Percentiles rank a stretch among this genome's conserved stretches.
Evolutionary conservation across 2,888 invertebrate genomes (phyloP).

Genomic region (Dicyrtoma fusca): DNA sequence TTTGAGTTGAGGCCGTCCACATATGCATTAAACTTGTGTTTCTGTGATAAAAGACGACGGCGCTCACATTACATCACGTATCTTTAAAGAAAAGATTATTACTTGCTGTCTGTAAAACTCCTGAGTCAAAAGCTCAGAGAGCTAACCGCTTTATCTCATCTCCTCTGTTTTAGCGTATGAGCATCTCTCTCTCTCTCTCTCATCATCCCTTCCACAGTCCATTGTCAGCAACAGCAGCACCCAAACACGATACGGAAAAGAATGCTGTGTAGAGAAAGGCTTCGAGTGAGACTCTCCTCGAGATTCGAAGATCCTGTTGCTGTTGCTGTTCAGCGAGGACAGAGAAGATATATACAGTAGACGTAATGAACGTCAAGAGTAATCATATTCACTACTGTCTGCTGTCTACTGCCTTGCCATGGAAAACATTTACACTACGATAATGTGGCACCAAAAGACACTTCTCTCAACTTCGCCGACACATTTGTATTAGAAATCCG

Average conservation of each 20-base stretch:
- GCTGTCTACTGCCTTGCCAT: neutral
- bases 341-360: neutral
- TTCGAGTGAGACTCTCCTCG: too few relatives aligned
- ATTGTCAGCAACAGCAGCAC: neutral
- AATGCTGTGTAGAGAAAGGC: too few relatives aligned
- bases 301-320: too few relatives aligned
- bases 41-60: too few relatives aligned
- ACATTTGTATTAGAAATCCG: conserved; percentile 8
- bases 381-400: conserved; percentile 15
- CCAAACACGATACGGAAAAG: neutral
- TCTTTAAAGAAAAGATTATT: too few relatives aligned
- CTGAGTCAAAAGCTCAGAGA: too few relatives aligned
- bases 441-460: conserved; percentile 11
- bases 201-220: neutral
- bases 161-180: too few relatives aligned
- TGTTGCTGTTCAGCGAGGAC: neutral
- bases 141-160: too few relatives aligned
- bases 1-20: too few relatives aligned
- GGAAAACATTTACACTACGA: conserved; percentile 1
- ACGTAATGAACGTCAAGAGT: conserved; percentile 14
- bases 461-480: neutral
- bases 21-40: too few relatives aligned
- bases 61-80: too few relatives aligned
- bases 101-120: too few relatives aligned
- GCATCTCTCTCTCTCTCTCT: neutral